Percentiles rank a stretch among this genome's conserved stretches.
These are phyloP conservation scores for Onchidella celtica DNA, from an alignment of 2,888 invertebrate species.

Conservation along the genomic window DNA sequence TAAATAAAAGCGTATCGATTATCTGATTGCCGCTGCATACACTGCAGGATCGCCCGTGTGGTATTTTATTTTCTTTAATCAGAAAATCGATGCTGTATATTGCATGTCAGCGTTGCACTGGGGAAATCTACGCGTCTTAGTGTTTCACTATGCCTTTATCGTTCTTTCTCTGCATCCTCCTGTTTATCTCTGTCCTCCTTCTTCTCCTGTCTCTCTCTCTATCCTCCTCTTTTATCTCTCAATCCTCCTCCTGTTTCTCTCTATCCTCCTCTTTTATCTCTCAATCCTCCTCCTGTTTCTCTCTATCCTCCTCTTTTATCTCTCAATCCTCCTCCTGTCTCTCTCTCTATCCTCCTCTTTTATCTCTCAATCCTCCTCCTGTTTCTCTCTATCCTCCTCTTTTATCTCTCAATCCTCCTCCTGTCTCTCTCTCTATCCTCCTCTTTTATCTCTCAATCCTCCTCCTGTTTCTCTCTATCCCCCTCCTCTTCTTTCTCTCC, in stretches of 20 bases:
- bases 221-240: background rate
- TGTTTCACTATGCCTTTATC: too few relatives aligned
- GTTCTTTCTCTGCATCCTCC: too few relatives aligned
- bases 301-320: background rate
- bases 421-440: background rate
- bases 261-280: background rate
- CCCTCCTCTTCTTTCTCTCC: background rate
- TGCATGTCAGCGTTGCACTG: too few relatives aligned
- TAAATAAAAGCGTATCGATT: too few relatives aligned
- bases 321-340: background rate
- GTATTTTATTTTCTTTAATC: too few relatives aligned
- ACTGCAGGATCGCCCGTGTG: too few relatives aligned
- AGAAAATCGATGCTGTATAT: too few relatives aligned
- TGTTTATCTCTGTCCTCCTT: too few relatives aligned
- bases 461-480: background rate
- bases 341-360: background rate
- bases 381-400: background rate
- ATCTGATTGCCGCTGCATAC: too few relatives aligned
- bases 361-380: background rate
- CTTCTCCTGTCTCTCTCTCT: background rate
- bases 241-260: background rate
- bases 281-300: background rate
- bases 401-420: background rate
- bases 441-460: background rate
- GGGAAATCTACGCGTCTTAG: too few relatives aligned